Conservation (phyloP, 2,797 vertebrate genomes). For the Simalia tracyae region DNA sequence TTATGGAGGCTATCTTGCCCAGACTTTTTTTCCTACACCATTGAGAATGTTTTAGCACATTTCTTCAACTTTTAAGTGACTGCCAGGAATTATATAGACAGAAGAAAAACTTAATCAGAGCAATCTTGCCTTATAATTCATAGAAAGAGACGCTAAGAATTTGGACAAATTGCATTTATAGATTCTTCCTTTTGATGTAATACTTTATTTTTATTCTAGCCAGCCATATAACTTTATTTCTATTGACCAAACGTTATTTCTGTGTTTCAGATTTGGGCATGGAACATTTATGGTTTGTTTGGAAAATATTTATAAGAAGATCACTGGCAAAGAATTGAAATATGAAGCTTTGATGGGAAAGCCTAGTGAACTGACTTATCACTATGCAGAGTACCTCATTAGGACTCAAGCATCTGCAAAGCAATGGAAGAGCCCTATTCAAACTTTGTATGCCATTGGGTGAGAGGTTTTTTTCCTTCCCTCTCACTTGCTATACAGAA, state of each 20-base stretch:
- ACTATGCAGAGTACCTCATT: slow-evolving; percentile 86
- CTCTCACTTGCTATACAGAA: background rate
- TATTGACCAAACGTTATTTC: background rate
- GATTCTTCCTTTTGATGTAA: background rate
- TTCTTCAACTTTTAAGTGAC: background rate
- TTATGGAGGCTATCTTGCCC: background rate
- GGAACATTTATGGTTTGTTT: slow-evolving; percentile 89
- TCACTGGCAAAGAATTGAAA: slow-evolving; percentile 84
- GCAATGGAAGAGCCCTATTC: slow-evolving; percentile 71
- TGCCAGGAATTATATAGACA: too few relatives aligned
- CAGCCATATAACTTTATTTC: background rate
- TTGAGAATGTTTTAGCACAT: background rate
- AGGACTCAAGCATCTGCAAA: slow-evolving; percentile 77
- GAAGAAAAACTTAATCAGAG: background rate
- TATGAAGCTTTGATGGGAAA: slow-evolving; percentile 87
- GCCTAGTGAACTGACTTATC: slow-evolving; percentile 85
- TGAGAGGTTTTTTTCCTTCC: slow-evolving; percentile 47
- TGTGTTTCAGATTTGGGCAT: slow-evolving; percentile 82
- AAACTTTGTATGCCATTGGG: slow-evolving; percentile 87
- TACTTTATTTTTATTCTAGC: slow-evolving; percentile 3
- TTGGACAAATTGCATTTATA: background rate
- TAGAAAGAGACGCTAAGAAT: background rate
- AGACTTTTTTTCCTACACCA: background rate
- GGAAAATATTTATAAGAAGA: slow-evolving; percentile 87
- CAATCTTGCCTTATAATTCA: background rate